phyloP scores from a whole-genome alignment of 2,888 invertebrate species.

The Oligia strigilis region DNA sequence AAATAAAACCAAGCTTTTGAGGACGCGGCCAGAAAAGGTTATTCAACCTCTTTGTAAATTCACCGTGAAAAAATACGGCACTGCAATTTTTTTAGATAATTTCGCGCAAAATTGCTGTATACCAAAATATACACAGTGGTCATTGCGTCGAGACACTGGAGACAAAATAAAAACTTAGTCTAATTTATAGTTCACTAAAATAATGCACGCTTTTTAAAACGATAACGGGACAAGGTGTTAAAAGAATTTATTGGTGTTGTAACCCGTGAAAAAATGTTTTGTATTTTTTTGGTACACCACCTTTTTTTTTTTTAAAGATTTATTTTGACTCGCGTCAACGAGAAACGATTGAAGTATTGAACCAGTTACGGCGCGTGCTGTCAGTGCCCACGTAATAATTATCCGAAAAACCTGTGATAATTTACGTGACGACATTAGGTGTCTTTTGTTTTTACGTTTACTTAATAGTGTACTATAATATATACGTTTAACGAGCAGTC shows the following conservation, averaged over 20 bases:
- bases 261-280: slow-evolving; percentile 24
- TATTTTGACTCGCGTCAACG: slow-evolving; percentile 19
- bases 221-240: slow-evolving; percentile 28
- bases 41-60: slow-evolving; percentile 82
- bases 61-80: slow-evolving; percentile 76
- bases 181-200: slow-evolving; percentile 23
- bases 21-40: slow-evolving; percentile 80
- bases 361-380: slow-evolving; percentile 8
- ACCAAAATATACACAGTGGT: slow-evolving; percentile 44
- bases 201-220: slow-evolving; percentile 34
- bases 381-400: slow-evolving; percentile 18
- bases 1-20: slow-evolving; percentile 71
- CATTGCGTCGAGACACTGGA: background rate
- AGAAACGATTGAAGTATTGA: slow-evolving; percentile 12
- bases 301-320: background rate
- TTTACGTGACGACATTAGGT: slow-evolving; percentile 3
- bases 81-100: slow-evolving; percentile 76
- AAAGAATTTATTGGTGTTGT: slow-evolving; percentile 51
- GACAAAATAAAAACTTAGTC: slow-evolving; percentile 16
- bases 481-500: background rate
- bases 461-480: background rate
- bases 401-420: slow-evolving; percentile 9
- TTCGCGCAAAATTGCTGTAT: slow-evolving; percentile 60
- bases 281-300: background rate
- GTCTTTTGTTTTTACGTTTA: slow-evolving; percentile 3